These are phyloP conservation scores for Neosalanx taihuensis DNA, from an alignment of 2,797 vertebrate genomes.

Conservation along the genomic window DNA sequence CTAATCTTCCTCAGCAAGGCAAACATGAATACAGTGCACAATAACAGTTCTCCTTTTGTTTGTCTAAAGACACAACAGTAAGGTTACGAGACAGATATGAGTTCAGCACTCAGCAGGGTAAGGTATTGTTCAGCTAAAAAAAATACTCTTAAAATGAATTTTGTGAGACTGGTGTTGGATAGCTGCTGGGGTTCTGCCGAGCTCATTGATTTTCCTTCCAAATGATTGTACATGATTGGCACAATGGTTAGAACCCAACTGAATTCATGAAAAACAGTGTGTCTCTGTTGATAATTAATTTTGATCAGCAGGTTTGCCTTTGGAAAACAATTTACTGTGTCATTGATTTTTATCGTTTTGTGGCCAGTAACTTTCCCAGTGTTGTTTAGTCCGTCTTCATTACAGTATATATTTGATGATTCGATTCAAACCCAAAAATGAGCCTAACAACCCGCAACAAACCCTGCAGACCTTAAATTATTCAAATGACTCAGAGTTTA, in stretches of 20 bases:
- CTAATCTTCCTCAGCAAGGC: neutral
- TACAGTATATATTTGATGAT: constrained; percentile 11
- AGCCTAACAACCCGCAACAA: constrained; percentile 1
- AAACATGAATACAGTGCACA: neutral
- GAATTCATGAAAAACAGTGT: constrained; percentile 23
- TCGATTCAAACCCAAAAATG: neutral
- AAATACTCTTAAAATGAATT: neutral
- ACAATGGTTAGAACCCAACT: constrained; percentile 31
- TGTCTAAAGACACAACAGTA: neutral
- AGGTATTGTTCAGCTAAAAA: neutral
- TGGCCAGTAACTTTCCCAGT: constrained; percentile 18
- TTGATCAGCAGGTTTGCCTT: constrained; percentile 32
- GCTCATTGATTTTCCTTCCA: constrained; percentile 35
- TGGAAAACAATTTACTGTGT: constrained; percentile 37
- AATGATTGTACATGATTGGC: constrained; percentile 40
- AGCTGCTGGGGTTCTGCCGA: neutral
- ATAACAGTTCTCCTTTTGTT: neutral
- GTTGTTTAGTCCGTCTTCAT: constrained; percentile 20
- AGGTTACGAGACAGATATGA: neutral
- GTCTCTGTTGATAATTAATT: constrained; percentile 40
- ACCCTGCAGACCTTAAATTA: neutral
- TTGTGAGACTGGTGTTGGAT: neutral
- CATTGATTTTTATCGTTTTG: constrained; percentile 41
- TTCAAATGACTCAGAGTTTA: neutral
- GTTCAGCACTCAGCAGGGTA: neutral